These are phyloP conservation scores for Protaetia brevitarsis DNA, from an alignment of 1,140 invertebrate species.

Conservation along the genomic window DNA sequence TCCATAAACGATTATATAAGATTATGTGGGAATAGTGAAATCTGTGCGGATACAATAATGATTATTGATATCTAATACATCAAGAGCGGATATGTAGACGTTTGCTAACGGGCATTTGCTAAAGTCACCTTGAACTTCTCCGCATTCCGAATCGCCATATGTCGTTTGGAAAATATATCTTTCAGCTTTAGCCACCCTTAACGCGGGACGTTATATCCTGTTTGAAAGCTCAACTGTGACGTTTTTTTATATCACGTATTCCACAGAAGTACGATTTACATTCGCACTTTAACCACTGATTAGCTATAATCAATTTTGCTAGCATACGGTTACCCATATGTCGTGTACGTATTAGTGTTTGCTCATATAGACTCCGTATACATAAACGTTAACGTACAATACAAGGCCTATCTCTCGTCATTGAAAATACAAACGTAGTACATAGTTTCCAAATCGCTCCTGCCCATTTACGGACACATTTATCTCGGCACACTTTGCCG, in stretches of 20 bases:
- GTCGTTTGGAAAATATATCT: not conserved
- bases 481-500: not conserved
- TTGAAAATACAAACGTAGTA: slow-evolving; percentile 10
- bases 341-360: not conserved
- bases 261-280: too few relatives aligned
- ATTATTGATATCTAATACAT: not conserved
- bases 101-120: not conserved
- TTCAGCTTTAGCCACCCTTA: not conserved
- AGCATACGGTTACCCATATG: slow-evolving; percentile 5
- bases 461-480: not conserved
- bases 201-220: not conserved
- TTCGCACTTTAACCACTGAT: not conserved
- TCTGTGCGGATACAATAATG: too few relatives aligned
- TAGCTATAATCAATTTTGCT: not conserved
- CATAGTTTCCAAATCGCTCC: not conserved
- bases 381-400: not conserved
- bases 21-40: too few relatives aligned
- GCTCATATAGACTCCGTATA: not conserved
- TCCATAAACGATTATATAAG: too few relatives aligned
- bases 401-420: not conserved
- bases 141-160: not conserved
- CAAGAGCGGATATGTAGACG: slow-evolving; percentile 6
- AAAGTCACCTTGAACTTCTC: slow-evolving; percentile 14
- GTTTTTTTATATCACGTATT: too few relatives aligned
- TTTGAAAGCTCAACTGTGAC: not conserved